Base-by-base conservation (phyloP, 53 echinoderm and acorn worm species). In the Apostichopus leukothele region DNA sequence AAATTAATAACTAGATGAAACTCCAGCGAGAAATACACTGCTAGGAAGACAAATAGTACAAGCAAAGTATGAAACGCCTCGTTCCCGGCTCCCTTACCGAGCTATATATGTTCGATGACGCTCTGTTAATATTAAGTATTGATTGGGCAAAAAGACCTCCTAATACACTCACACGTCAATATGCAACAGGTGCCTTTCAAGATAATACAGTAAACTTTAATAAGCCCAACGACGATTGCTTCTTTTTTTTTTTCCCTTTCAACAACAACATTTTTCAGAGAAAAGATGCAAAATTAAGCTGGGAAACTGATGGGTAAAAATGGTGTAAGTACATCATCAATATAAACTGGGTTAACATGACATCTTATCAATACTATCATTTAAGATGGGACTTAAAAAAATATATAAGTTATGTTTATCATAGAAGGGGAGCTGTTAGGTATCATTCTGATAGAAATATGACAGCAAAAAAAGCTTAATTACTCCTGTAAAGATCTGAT, bases 1-100 rank as follows among this genome's bases (percentile, higher is more conserved):
- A 79, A 79, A 79, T 79, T 79, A 79, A 79, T 51, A 79, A 79
- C 50, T 79, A 10, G 79, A 79, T 19, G 16, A 18, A 79, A 79
- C 79, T 53, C 52, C 51, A 53, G 50, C 51, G 53, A 79, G 63
- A 63, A 14, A 63, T 63, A 39, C 39, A 39, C 39, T 39, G 39
- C 39, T 39, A 63, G 16, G 63, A 13, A 63, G 63, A 63, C 63
- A 63, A 63, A 63, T 63, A 63, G 63, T 63, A 16, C 63, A 63
- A 63, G 63, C 16, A 13, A 39, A 39, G 39, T 39, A 39, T 39
- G 39, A 39, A 39, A 16, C 16, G 16, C 63, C 16, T 4, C 8
- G 16, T 16, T 63, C 11, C 63, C 63, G 63, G 11, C 63, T 63
- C 63, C 63, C 63, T 16, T 63, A 63, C 63, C 63, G 9, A 13